Base-by-base conservation (phyloP, 2,888 invertebrate genomes). In the Branchipolynoe longqiensis region DNA sequence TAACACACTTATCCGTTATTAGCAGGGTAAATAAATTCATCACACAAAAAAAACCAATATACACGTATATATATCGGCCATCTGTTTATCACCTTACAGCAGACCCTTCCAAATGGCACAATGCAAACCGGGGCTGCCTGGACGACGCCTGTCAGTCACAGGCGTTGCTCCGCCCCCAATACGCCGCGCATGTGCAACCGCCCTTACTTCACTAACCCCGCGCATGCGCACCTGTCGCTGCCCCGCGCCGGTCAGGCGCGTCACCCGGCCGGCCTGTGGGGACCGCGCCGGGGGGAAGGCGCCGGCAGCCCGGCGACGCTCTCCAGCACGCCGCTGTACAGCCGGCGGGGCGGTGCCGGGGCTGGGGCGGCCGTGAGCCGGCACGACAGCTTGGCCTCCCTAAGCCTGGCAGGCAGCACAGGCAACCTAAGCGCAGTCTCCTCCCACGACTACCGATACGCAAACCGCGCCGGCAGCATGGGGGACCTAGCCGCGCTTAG, bases 201-300 rank as follows among this genome's bases (percentile, higher is more conserved):
- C 41, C 78, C 78, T 1, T 78, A 78, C 48, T 78, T 48, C 48
- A 78, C 78, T 54, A 78, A 78, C 78, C 78, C 78, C 8, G 54
- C 78, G 18, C 48, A 78, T 78, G 78, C 78, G 25, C 78, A 78
- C 54, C 73, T 78, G 1, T 78, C 78, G 8, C 78, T 78, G 31
- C 78, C 41, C 25, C 78, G 78, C 12, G n/a, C n/a, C 18, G 18
- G 8, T 1, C 41, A 41, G 28, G 33, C 14, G 33, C 6, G 4
- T 3, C 41, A 48, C 25, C 18, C 14, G 2, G 25, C 28, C 31
- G 48, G 14, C 14, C 12, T 28, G 8, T 14, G 28, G 28, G 28
- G 41, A 1, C 31, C 48, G 1, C 78, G 78, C 28, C 41, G 54
- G 2, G 48, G 48, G 28, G 54, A 22, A 41, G 48, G 78, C 54